Conservation (phyloP, 2,888 invertebrate genomes). For the Cryptocephalus moraei region DNA sequence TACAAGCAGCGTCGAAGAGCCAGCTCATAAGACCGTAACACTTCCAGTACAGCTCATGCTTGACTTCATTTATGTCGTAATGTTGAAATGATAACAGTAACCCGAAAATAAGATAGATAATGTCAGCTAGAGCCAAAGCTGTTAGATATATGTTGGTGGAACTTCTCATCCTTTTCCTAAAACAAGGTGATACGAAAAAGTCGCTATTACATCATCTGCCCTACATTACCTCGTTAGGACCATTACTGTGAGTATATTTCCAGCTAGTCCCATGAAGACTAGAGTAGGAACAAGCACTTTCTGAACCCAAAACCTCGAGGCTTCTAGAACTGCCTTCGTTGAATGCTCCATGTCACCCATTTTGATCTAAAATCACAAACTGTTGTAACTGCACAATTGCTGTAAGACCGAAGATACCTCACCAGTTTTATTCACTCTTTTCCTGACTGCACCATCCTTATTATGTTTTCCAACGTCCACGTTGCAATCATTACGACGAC, state of each 20-base stretch:
- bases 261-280: slow-evolving; percentile 56
- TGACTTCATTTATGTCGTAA: slow-evolving; percentile 44
- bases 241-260: slow-evolving; percentile 50
- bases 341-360: slow-evolving; percentile 16
- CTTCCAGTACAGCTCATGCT: slow-evolving; percentile 47
- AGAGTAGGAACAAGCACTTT: slow-evolving; percentile 53
- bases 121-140: slow-evolving; percentile 60
- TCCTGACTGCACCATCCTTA: no score
- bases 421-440: no score
- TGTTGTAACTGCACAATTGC: no score
- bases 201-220: not conserved
- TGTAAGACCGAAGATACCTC: no score
- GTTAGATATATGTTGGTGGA: slow-evolving; percentile 68
- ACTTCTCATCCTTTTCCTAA: slow-evolving; percentile 56
- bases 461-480: no score
- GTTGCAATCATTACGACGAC: no score
- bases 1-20: slow-evolving; percentile 57
- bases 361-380: not conserved
- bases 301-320: slow-evolving; percentile 47
- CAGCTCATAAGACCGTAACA: slow-evolving; percentile 50
- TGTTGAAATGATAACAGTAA: slow-evolving; percentile 53
- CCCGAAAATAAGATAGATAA: slow-evolving; percentile 56
- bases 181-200: slow-evolving; percentile 10
- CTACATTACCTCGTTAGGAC: slow-evolving; percentile 42
- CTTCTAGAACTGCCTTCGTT: slow-evolving; percentile 27